Evolutionary conservation across 2,113 vertebrate species (phyloP).

Genomic region (Lagopus muta): DNA sequence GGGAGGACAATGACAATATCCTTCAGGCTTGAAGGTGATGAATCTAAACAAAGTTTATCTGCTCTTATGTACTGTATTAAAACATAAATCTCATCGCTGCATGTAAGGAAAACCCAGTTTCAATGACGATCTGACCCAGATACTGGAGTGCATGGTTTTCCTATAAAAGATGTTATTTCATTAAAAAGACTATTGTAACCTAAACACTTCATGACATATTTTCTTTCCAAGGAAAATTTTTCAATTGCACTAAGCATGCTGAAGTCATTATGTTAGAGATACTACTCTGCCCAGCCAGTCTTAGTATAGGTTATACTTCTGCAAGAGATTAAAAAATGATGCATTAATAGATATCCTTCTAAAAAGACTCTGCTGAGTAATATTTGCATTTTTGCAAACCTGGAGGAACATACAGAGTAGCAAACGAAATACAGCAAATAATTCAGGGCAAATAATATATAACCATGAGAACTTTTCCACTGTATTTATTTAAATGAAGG

Average conservation of each 20-base stretch:
- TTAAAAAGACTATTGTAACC: slow-evolving; percentile 30
- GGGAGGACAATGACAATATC: slow-evolving; percentile 6
- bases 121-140: slow-evolving; percentile 12
- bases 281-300: slow-evolving; percentile 16
- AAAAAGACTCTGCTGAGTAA: slow-evolving; percentile 32
- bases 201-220: slow-evolving; percentile 45
- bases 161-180: slow-evolving; percentile 29
- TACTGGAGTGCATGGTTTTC: neutral
- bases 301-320: slow-evolving; percentile 31
- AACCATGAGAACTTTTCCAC: slow-evolving; percentile 21
- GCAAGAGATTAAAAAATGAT: slow-evolving; percentile 42
- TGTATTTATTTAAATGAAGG: slow-evolving; percentile 50
- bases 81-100: slow-evolving; percentile 23
- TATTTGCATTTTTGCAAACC: neutral
- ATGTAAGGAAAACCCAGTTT: slow-evolving; percentile 39
- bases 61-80: slow-evolving; percentile 12
- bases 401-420: neutral
- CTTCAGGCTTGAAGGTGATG: neutral
- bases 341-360: neutral
- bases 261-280: slow-evolving; percentile 34
- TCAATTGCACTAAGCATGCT: slow-evolving; percentile 19
- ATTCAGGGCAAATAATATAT: slow-evolving; percentile 40
- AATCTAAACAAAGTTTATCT: neutral
- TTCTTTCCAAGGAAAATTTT: slow-evolving; percentile 47
- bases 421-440: slow-evolving; percentile 10